Evolutionary conservation across 2,888 invertebrate genomes (phyloP), one percentile per base, ranked within the genome.

Genomic region (Mythimna vitellina): DNA sequence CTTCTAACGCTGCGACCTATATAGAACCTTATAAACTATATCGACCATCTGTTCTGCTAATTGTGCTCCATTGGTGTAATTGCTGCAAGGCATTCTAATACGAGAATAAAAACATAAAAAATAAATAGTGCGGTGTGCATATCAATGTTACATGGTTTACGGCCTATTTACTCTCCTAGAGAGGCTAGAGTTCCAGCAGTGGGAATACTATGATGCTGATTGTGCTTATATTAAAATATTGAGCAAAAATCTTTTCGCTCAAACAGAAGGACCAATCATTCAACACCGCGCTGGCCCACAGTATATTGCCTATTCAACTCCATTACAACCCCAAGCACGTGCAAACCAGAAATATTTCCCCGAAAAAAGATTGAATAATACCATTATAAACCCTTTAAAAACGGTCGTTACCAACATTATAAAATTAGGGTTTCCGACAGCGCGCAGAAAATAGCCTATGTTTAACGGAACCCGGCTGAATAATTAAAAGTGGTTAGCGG

Each of bases 401-500:
- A 79, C 63, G 56, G 54, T 75, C 69, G 66, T 75, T 72, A 65
- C 72, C 70, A 49, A 54, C 74, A 70, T 81, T 74, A 74, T 78
- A 78, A 76, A 83, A 85, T 85, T 78, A 78, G 74, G 67, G 73
- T 73, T 76, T 82, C 81, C 78, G 61, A 57, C 60, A 46, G 57
- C 54, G 53, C 61, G 54, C 58, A 61, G 72, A 85, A 88, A 82
- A 86, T 78, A 83, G 80, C 73, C 67, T 53, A 67, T 73, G 80
- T 87, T 87, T 84, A 83, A 84, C 72, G 78, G 65, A 77, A 77
- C 78, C 78, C 78, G 64, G 77, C 66, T 88, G 82, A 88, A 88
- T 89, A 89, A 88, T 89, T 88, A 88, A 89, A 80, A 78, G 64
- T 79, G 80, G 85, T 86, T 71, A 54, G 81, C 72, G 79, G 68